These are phyloP conservation scores for Drosophila mulleri DNA, from an alignment of 2,888 invertebrate genomes.

Conservation along the genomic window DNA sequence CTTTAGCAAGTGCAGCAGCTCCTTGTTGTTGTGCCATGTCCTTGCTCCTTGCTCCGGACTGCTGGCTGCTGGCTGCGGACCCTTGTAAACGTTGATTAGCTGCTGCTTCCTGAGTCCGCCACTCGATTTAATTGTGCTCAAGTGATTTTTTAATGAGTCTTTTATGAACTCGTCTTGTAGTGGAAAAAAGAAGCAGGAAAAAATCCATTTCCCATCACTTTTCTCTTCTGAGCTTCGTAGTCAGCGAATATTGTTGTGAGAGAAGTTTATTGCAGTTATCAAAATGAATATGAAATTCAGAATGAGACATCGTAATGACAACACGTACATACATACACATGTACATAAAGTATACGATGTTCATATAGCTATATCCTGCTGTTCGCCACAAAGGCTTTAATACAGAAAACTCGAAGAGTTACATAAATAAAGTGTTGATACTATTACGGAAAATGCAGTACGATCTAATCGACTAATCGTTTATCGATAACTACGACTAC, in stretches of 20 bases:
- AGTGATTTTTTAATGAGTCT: slow-evolving; percentile 79
- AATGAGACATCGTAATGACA: neutral
- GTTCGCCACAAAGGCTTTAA: too few relatives aligned
- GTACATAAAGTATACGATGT: neutral
- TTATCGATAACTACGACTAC: neutral
- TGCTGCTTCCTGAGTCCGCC: slow-evolving; percentile 54
- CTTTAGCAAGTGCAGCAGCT: slow-evolving; percentile 52
- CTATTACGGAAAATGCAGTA: neutral
- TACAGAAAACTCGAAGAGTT: too few relatives aligned
- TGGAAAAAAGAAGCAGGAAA: slow-evolving; percentile 18
- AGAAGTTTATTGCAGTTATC: slow-evolving; percentile 1
- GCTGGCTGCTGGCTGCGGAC: slow-evolving; percentile 50
- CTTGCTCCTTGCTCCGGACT: slow-evolving; percentile 61
- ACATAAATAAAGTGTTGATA: neutral
- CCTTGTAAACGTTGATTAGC: slow-evolving; percentile 77
- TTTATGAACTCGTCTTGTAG: slow-evolving; percentile 65
- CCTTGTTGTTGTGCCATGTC: slow-evolving; percentile 58
- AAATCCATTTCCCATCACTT: slow-evolving; percentile 10
- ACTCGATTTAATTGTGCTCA: slow-evolving; percentile 75
- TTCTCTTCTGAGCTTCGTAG: neutral
- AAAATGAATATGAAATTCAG: neutral
- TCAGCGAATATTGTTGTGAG: neutral
- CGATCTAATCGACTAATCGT: neutral
- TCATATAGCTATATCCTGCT: neutral
- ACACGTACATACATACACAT: neutral